Percentiles rank a stretch among this genome's conserved stretches.
Conservation (phyloP, 2,113 vertebrate genomes). For the Rhinopithecus roxellana region DNA sequence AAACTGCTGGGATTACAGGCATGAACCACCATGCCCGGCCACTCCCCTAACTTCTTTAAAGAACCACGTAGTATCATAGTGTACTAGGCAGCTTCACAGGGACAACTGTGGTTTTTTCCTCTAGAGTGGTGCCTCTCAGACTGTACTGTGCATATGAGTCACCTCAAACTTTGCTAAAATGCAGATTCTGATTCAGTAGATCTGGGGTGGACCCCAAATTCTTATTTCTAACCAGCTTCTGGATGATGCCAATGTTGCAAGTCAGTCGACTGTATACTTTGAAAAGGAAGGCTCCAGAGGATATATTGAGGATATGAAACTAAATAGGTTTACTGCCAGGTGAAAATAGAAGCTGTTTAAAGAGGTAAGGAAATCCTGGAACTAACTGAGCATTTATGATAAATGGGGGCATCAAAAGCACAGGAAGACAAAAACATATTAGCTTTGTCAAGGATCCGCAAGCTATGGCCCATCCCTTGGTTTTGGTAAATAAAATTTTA, state of each 20-base stretch:
- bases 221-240: background rate
- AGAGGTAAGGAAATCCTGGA: background rate
- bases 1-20: too few relatives aligned
- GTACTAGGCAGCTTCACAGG: background rate
- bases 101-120: background rate
- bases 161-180: background rate
- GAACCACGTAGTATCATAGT: background rate
- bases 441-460: background rate
- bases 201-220: background rate
- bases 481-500: conserved; percentile 20
- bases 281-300: background rate
- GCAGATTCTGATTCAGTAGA: background rate
- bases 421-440: background rate
- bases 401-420: background rate
- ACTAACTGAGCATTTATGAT: background rate
- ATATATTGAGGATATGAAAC: background rate
- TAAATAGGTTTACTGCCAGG: background rate
- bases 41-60: background rate
- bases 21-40: background rate
- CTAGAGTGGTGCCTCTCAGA: background rate
- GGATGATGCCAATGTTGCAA: background rate
- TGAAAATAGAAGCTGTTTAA: background rate
- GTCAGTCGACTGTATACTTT: background rate
- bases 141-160: background rate
- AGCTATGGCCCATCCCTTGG: background rate